Percentiles rank a stretch among this genome's conserved stretches.
Conservation (phyloP, 2,797 vertebrate genomes). For the Synanceia verrucosa region DNA sequence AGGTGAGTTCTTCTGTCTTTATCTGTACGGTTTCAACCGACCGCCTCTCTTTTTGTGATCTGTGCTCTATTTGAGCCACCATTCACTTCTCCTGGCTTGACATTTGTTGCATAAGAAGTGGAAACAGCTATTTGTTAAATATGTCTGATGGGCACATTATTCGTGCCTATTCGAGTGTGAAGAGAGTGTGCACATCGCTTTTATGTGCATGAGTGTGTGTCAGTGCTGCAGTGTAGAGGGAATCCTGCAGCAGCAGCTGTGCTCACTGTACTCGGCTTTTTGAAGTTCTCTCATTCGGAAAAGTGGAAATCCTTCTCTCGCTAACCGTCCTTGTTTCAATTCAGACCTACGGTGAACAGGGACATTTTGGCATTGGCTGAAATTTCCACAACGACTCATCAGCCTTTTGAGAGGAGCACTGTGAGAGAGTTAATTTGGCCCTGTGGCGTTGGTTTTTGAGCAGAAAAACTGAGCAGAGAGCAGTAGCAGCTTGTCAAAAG, state of each 20-base stretch:
- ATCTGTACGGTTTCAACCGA: background rate
- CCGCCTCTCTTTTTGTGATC: background rate
- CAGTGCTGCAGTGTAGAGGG: background rate
- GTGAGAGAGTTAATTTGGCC: conserved; percentile 19
- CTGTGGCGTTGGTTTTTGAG: conserved; percentile 7
- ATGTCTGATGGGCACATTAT: conserved; percentile 20
- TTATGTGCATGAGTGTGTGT: conserved; percentile 4
- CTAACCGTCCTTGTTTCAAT: conserved; percentile 25
- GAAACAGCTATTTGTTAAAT: conserved; percentile 23
- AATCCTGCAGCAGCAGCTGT: conserved; percentile 13
- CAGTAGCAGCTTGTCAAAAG: conserved; percentile 40
- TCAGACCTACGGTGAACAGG: conserved; percentile 4
- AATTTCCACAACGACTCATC: conserved; percentile 22
- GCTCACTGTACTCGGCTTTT: conserved; percentile 5
- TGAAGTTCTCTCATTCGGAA: conserved; percentile 24
- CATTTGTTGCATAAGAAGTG: background rate
- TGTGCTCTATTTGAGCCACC: background rate
- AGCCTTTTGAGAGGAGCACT: conserved; percentile 2
- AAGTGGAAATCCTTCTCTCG: conserved; percentile 38
- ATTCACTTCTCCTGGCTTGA: background rate
- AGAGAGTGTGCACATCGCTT: conserved; percentile 1
- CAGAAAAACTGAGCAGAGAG: background rate
- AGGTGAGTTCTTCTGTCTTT: conserved; percentile 77
- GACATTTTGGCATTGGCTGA: conserved; percentile 4
- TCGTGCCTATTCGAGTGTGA: conserved; percentile 20